Conservation (phyloP, 2,888 invertebrate species). For the Oscheius myriophilus region DNA sequence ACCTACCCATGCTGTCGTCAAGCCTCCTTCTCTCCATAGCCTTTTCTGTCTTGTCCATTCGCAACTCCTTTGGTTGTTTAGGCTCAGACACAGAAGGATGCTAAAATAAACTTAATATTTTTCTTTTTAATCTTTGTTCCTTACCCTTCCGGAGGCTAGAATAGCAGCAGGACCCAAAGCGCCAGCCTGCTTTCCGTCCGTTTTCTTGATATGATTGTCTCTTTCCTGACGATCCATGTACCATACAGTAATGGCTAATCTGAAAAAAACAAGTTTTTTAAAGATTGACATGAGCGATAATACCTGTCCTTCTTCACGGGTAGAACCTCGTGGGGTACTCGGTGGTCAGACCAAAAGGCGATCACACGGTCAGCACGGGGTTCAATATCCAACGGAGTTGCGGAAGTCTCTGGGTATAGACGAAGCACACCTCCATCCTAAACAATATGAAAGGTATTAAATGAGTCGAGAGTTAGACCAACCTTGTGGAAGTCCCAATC, state of each 20-base stretch:
- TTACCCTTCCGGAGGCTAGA: too few relatives aligned
- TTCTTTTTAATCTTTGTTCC: too few relatives aligned
- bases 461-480: neutral
- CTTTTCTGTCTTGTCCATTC: too few relatives aligned
- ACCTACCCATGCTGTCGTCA: too few relatives aligned
- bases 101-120: too few relatives aligned
- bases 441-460: conserved; percentile 19
- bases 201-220: conserved; percentile 27
- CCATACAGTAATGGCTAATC: conserved; percentile 67
- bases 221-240: conserved; percentile 58
- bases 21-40: too few relatives aligned
- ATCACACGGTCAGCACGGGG: conserved; percentile 91
- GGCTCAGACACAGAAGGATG: too few relatives aligned
- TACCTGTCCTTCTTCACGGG: conserved; percentile 85
- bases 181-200: neutral
- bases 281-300: neutral
- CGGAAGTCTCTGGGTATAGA: conserved; percentile 88
- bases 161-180: too few relatives aligned
- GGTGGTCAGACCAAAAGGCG: conserved; percentile 96
- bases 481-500: conserved; percentile 78
- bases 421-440: conserved; percentile 84
- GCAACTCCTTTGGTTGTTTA: too few relatives aligned
- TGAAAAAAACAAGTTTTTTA: conserved; percentile 30
- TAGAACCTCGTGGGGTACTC: conserved; percentile 96
- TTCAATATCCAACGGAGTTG: conserved; percentile 85